Conservation (phyloP, 2,888 invertebrate species). For the Dione juno region DNA sequence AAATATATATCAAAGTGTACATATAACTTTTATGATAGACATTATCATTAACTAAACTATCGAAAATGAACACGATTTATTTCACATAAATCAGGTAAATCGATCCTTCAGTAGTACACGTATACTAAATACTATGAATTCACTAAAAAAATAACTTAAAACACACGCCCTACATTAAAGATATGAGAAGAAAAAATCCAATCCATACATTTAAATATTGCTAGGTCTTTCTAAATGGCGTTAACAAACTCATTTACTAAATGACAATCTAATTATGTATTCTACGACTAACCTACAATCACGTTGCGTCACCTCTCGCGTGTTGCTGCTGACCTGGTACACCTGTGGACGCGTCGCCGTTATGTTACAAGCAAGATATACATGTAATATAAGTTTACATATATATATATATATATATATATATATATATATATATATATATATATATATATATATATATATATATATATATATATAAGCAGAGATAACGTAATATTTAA, state of each 20-base stretch:
- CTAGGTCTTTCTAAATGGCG: slow-evolving; percentile 16
- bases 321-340: slow-evolving; percentile 64
- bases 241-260: neutral
- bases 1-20: too few species aligned
- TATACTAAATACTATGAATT: neutral
- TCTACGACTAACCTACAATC: slow-evolving; percentile 60
- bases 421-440: neutral
- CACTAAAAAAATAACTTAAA: slow-evolving; percentile 9
- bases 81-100: slow-evolving; percentile 2
- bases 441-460: neutral
- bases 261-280: neutral
- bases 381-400: neutral
- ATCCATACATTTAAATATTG: slow-evolving; percentile 18
- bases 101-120: neutral
- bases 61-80: neutral
- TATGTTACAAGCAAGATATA: slow-evolving; percentile 6
- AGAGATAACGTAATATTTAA: too few species aligned
- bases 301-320: slow-evolving; percentile 53
- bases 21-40: too few species aligned
- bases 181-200: slow-evolving; percentile 19
- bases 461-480: slow-evolving; percentile 1
- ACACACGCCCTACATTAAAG: neutral
- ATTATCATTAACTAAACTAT: neutral
- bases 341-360: slow-evolving; percentile 51
- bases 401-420: neutral